Conservation (phyloP, 2,113 vertebrate species). For the Tetrao urogallus region DNA sequence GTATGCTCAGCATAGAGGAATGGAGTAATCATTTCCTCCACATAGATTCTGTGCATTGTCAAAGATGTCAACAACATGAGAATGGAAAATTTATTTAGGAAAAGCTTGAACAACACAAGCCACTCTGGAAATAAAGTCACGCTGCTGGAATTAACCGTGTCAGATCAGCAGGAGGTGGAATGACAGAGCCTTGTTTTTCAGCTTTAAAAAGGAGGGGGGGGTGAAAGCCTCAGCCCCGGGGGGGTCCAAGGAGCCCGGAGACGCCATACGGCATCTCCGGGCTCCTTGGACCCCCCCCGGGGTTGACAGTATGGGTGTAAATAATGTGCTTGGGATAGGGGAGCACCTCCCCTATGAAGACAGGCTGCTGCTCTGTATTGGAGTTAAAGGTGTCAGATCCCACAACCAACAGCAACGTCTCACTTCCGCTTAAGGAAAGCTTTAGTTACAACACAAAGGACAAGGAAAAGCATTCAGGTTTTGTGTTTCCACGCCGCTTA, state of each 20-base stretch:
- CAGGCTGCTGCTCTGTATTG: no score
- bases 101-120: background rate
- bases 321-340: no score
- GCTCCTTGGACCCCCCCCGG: no score
- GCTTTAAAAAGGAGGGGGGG: background rate
- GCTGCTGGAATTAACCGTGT: background rate
- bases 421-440: background rate
- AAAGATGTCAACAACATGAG: background rate
- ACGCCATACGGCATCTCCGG: no score
- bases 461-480: background rate
- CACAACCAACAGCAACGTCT: background rate
- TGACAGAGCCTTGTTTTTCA: background rate
- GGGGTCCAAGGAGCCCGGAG: no score
- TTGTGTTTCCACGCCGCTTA: background rate
- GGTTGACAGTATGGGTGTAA: no score
- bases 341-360: no score
- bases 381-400: background rate
- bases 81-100: background rate
- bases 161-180: background rate
- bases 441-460: background rate
- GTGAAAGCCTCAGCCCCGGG: no score
- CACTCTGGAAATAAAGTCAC: background rate
- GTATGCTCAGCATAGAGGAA: background rate
- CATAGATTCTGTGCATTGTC: fast-evolving
- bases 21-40: background rate